Evolutionary conservation across 1,140 invertebrate species (phyloP).

Genomic region (Drosophila ironensis): DNA sequence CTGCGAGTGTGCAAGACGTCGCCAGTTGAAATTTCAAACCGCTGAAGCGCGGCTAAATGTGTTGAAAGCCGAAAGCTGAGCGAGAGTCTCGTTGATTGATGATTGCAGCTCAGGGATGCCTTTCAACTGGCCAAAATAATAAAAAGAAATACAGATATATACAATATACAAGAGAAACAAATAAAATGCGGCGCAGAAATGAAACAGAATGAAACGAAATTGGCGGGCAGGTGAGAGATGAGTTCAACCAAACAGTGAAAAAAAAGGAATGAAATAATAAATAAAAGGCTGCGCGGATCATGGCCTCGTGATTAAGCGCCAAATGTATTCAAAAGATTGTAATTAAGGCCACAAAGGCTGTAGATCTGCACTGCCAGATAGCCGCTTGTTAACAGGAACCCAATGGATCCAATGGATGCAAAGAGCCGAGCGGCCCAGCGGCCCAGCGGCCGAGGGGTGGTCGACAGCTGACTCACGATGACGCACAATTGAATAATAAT

Average conservation of each 20-base stretch:
- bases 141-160: slow-evolving; percentile 15
- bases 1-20: slow-evolving; percentile 15
- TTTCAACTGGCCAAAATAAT: slow-evolving; percentile 62
- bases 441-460: too few species aligned
- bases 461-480: slow-evolving; percentile 68
- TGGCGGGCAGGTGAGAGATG: slow-evolving; percentile 41
- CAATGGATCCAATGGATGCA: too few species aligned
- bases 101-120: slow-evolving; percentile 71
- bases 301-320: slow-evolving; percentile 76
- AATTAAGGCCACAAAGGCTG: slow-evolving; percentile 79
- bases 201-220: slow-evolving; percentile 51
- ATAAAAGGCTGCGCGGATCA: slow-evolving; percentile 49
- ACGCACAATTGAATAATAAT: slow-evolving; percentile 69
- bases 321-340: slow-evolving; percentile 81
- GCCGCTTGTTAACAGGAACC: slow-evolving; percentile 64
- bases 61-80: slow-evolving; percentile 62
- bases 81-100: slow-evolving; percentile 68
- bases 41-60: slow-evolving; percentile 69
- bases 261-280: background rate
- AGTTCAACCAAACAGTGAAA: slow-evolving; percentile 3
- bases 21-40: slow-evolving; percentile 70
- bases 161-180: background rate
- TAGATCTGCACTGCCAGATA: slow-evolving; percentile 74
- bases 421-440: too few species aligned
- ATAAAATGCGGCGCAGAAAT: background rate